A percentile compares a stretch with the other conserved stretches of the same genome.
These are phyloP conservation scores for Apis florea DNA, from an alignment of 1,140 invertebrate species.

Conservation along the genomic window DNA sequence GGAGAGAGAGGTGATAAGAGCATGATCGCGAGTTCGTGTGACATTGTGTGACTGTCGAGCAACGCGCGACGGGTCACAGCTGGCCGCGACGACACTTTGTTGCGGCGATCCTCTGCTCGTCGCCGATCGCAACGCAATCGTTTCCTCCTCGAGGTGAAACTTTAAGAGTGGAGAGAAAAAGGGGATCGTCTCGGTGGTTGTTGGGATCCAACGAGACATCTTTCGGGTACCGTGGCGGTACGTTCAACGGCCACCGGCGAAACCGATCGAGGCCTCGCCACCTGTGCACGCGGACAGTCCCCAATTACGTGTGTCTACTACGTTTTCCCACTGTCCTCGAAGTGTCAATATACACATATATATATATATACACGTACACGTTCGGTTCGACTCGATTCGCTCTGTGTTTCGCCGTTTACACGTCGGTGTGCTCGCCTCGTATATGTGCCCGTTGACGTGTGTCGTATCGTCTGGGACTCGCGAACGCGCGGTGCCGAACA, in stretches of 20 bases:
- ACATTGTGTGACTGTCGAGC: slow-evolving; percentile 22
- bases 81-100: neutral
- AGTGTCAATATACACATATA: too few species aligned
- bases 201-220: too few species aligned
- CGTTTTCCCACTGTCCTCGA: neutral
- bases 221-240: too few species aligned
- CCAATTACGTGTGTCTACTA: too few species aligned
- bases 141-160: neutral
- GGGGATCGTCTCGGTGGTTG: too few species aligned
- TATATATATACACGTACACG: too few species aligned
- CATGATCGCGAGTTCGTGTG: neutral
- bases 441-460: slow-evolving; percentile 31
- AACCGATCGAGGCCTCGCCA: too few species aligned
- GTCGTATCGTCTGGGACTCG: slow-evolving; percentile 1
- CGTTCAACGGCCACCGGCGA: too few species aligned
- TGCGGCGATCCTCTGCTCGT: neutral
- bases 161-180: neutral
- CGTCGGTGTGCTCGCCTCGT: neutral
- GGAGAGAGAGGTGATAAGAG: neutral
- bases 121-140: too few species aligned
- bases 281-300: too few species aligned
- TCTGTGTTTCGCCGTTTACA: neutral
- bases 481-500: slow-evolving; percentile 17
- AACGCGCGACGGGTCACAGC: slow-evolving; percentile 33
- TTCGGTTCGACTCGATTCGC: neutral